Evolutionary conservation across 2,113 vertebrate species (phyloP).

Genomic region (Aramus guarauna): DNA sequence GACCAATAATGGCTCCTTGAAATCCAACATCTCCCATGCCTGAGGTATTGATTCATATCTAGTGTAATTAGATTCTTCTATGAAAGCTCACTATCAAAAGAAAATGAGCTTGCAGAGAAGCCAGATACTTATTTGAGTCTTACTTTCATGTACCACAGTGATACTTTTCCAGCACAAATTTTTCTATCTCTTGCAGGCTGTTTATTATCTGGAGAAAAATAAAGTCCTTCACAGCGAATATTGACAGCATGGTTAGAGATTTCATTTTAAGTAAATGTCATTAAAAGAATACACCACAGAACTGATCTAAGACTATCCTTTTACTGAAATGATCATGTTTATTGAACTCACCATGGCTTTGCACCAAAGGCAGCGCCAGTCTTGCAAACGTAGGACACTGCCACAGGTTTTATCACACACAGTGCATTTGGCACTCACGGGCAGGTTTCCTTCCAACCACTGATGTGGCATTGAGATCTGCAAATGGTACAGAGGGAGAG

Average conservation of each 20-base stretch:
- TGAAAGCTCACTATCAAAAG: background rate
- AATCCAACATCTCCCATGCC: background rate
- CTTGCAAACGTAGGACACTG: slow-evolving; percentile 92
- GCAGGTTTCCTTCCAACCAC: slow-evolving; percentile 96
- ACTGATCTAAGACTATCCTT: background rate
- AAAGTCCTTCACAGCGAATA: background rate
- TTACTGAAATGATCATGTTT: background rate
- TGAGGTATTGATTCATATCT: background rate
- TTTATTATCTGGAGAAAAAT: background rate
- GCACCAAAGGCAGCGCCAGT: slow-evolving; percentile 98
- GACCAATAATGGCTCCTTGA: background rate
- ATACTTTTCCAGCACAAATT: background rate
- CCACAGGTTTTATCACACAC: slow-evolving; percentile 97
- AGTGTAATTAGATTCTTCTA: background rate
- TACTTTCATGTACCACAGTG: background rate
- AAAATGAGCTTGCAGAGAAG: background rate
- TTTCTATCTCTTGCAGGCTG: background rate
- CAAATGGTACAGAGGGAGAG: background rate
- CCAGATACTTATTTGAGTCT: background rate
- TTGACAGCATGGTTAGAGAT: background rate
- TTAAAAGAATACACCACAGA: background rate
- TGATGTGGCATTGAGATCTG: slow-evolving; percentile 98
- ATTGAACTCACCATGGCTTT: slow-evolving; percentile 89
- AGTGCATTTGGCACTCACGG: slow-evolving; percentile 91
- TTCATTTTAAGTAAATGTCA: background rate